Conservation (phyloP, 2,888 invertebrate species). For the Lepidonotus clava region DNA sequence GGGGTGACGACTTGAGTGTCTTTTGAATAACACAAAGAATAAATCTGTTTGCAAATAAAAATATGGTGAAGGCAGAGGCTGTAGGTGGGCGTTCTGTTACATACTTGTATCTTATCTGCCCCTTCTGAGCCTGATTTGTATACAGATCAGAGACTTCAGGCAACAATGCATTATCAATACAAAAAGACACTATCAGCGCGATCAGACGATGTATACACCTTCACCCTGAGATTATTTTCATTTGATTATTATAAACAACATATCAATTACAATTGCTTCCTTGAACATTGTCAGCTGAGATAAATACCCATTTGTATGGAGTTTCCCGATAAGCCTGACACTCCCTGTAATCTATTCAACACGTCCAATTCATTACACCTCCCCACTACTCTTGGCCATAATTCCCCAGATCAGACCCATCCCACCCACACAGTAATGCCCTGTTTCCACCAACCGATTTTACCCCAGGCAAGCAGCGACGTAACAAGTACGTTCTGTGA, state of each 20-base stretch:
- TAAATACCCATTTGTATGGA: neutral
- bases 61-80: too few species aligned
- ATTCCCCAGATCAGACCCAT: neutral
- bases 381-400: neutral
- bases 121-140: too few species aligned
- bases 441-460: too few species aligned
- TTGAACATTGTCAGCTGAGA: neutral
- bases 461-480: too few species aligned
- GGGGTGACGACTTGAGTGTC: too few species aligned
- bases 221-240: neutral
- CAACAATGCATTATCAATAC: neutral
- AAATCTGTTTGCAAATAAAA: too few species aligned
- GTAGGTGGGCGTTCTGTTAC: too few species aligned
- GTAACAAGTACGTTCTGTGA: too few species aligned
- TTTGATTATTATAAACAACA: neutral
- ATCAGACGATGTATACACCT: neutral
- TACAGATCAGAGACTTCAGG: too few species aligned
- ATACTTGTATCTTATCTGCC: too few species aligned
- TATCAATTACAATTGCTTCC: conserved; percentile 28
- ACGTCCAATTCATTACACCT: conserved; percentile 18
- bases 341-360: conserved; percentile 6
- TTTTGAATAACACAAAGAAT: too few species aligned
- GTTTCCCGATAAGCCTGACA: neutral
- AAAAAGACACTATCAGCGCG: neutral
- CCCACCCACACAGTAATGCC: conserved; percentile 23